Evolutionary conservation across 2,888 invertebrate species (phyloP), one percentile per base, ranked within the genome.

Genomic region (Exocentrus adspersus): DNA sequence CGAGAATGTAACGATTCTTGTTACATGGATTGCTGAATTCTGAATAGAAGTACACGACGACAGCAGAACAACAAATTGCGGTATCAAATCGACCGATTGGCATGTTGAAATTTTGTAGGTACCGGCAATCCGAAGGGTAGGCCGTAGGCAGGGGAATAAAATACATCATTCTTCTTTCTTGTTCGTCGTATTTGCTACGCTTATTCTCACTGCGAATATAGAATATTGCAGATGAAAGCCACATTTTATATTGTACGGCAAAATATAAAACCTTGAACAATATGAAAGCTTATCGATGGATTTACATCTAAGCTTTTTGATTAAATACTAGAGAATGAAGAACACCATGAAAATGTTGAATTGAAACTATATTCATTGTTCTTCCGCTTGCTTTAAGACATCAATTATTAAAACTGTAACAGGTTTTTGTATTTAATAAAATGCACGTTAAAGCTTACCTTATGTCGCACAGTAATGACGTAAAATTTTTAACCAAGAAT

Each of bases 401-500:
- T n/a, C n/a, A n/a, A n/a, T n/a, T n/a, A n/a, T n/a, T n/a, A n/a
- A n/a, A n/a, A n/a, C n/a, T n/a, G n/a, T n/a, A n/a, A n/a, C n/a
- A n/a, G n/a, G n/a, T n/a, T n/a, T n/a, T 24, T 24, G 7, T 24
- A 24, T 5, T 24, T 24, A 5, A 7, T 24, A 24, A 24, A 24
- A 7, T 3, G 24, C 7, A 5, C 4, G 7, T 5, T 3, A 24
- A 24, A 24, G 24, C 24, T 5, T 24, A 12, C 17, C 4, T 48
- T 28, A 9, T 9, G 28, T 30, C 28, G 17, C n/a, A 14, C 30
- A 7, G 43, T 42, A 60, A 43, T 62, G 56, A 62, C 16, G 17
- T 48, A 41, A 37, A 62, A 46, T 43, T 58, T n/a, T 61, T 58
- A 51, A 24, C 19, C 30, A 7, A 57, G 42, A 61, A 61, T 57